These are phyloP conservation scores for Lacerta viridis DNA, from an alignment of 2,797 vertebrate species.

Conservation along the genomic window DNA sequence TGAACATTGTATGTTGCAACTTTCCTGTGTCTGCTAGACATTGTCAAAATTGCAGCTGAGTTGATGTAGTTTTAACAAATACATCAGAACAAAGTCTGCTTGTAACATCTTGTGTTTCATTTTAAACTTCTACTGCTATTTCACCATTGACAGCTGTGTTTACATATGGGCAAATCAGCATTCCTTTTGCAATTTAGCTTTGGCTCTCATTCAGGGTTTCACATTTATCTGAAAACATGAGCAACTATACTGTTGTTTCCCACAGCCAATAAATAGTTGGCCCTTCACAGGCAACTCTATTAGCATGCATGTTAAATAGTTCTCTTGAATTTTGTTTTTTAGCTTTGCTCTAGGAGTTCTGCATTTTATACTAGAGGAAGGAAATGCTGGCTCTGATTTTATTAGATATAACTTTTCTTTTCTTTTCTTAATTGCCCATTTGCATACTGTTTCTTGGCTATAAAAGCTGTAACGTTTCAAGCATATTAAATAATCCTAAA, in stretches of 20 bases:
- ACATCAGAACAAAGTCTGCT: slow-evolving; percentile 9
- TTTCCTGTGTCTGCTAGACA: slow-evolving; percentile 11
- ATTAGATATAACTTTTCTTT: background rate
- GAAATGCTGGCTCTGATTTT: background rate
- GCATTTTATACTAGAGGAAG: background rate
- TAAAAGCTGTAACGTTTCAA: background rate
- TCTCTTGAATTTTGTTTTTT: background rate
- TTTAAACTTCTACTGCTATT: slow-evolving; percentile 14
- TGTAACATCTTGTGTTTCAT: slow-evolving; percentile 25
- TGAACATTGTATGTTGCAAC: background rate
- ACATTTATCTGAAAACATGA: slow-evolving; percentile 22
- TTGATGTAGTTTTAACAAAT: slow-evolving; percentile 11
- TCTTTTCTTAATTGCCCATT: background rate
- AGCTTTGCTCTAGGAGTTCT: background rate
- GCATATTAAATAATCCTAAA: slow-evolving; percentile 5
- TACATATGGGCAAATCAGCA: slow-evolving; percentile 10
- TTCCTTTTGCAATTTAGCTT: slow-evolving; percentile 4
- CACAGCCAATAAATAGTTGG: slow-evolving; percentile 20
- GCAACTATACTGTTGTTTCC: background rate
- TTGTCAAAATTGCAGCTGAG: background rate
- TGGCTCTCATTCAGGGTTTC: slow-evolving; percentile 4
- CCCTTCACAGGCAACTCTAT: background rate
- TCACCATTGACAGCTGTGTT: slow-evolving; percentile 38
- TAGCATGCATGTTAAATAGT: background rate
- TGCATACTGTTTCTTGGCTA: slow-evolving; percentile 8